phyloP scores from a whole-genome alignment of 2,797 vertebrate species.

The Rhinogobio ventralis region DNA sequence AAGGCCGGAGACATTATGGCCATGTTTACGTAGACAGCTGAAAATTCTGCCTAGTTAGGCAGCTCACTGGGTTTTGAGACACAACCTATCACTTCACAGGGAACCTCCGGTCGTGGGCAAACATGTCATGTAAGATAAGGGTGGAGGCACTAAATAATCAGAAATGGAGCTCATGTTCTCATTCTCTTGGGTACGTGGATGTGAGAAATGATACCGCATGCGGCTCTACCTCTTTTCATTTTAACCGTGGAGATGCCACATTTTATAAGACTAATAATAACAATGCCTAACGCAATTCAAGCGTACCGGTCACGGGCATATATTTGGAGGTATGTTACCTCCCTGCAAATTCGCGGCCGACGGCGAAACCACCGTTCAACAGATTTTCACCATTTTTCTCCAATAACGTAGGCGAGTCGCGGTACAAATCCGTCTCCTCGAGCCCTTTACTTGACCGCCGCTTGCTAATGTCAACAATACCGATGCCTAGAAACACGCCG shows the following conservation, averaged over 20 bases:
- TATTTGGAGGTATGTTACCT: slow-evolving; percentile 19
- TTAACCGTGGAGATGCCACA: slow-evolving; percentile 4
- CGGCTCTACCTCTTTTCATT: slow-evolving; percentile 24
- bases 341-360: slow-evolving; percentile 28
- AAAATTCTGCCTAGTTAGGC: neutral
- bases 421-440: slow-evolving; percentile 20
- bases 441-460: slow-evolving; percentile 16
- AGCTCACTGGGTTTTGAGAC: slow-evolving; percentile 16
- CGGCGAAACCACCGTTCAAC: slow-evolving; percentile 34
- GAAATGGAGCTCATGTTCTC: slow-evolving; percentile 28
- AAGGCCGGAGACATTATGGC: neutral
- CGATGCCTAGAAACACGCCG: neutral
- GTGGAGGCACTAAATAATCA: slow-evolving; percentile 43
- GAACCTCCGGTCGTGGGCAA: neutral
- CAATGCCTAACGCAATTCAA: neutral
- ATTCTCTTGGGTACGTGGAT: slow-evolving; percentile 17
- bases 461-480: neutral
- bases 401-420: slow-evolving; percentile 45
- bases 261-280: slow-evolving; percentile 2
- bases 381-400: slow-evolving; percentile 57
- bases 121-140: slow-evolving; percentile 35
- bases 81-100: neutral
- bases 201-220: slow-evolving; percentile 34
- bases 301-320: neutral
- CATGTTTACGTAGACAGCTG: neutral